Evolutionary conservation across 1,140 invertebrate genomes (phyloP).

Genomic region (Heliothis virescens): DNA sequence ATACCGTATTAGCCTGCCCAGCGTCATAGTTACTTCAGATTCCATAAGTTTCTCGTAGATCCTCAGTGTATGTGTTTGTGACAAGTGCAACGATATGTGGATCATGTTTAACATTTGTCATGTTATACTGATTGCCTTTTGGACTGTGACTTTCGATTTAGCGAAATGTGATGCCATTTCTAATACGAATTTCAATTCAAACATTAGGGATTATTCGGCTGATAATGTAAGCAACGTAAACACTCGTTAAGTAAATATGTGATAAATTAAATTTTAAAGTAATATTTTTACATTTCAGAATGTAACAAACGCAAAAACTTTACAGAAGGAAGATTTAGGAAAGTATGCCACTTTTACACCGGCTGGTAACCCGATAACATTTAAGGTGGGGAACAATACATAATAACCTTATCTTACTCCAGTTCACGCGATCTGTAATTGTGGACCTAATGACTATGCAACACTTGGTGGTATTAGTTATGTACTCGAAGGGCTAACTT

Average conservation of each 20-base stretch:
- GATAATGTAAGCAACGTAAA: constrained; percentile 65
- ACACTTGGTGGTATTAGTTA: neutral
- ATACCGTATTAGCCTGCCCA: constrained; percentile 52
- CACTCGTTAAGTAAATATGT: neutral
- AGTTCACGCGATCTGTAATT: constrained; percentile 3
- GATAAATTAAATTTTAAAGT: constrained; percentile 34
- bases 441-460: constrained; percentile 13
- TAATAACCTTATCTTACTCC: constrained; percentile 10
- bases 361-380: constrained; percentile 58
- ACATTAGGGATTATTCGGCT: constrained; percentile 72
- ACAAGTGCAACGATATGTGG: constrained; percentile 43
- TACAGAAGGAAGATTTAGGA: constrained; percentile 68
- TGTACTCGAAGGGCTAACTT: constrained; percentile 42
- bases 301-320: constrained; percentile 65
- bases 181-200: constrained; percentile 73
- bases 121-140: constrained; percentile 8
- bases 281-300: constrained; percentile 64
- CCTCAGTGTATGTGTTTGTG: constrained; percentile 28
- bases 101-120: constrained; percentile 20
- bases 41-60: constrained; percentile 23
- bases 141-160: constrained; percentile 10
- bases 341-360: constrained; percentile 65
- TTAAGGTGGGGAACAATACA: constrained; percentile 66
- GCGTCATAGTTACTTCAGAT: constrained; percentile 46
- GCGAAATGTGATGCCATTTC: constrained; percentile 67